These are phyloP conservation scores for Drosophila bocqueti DNA, from an alignment of 1,140 invertebrate genomes.

Conservation along the genomic window DNA sequence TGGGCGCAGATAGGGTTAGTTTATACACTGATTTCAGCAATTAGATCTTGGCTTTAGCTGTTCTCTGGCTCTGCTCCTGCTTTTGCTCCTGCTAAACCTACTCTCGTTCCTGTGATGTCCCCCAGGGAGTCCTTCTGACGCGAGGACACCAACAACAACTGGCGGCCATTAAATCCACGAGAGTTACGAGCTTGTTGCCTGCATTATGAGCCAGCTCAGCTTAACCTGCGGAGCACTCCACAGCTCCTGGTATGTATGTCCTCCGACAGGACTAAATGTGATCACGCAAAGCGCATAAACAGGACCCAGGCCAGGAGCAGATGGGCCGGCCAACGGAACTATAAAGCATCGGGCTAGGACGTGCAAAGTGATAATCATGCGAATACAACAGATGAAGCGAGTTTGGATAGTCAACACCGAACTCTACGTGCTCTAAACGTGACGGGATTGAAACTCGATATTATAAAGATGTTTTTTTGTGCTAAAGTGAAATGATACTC, in stretches of 20 bases:
- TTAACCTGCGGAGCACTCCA: slow-evolving; percentile 15
- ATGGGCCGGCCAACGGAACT: slow-evolving; percentile 57
- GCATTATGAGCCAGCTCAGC: slow-evolving; percentile 34
- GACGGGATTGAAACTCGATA: too few species aligned
- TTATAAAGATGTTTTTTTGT: too few species aligned
- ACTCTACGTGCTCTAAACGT: not conserved
- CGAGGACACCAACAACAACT: slow-evolving; percentile 11
- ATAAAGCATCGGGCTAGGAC: slow-evolving; percentile 70
- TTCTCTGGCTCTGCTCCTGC: not conserved
- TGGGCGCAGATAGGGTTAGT: slow-evolving; percentile 7
- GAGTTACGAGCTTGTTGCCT: slow-evolving; percentile 37
- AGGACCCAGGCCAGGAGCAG: slow-evolving; percentile 25
- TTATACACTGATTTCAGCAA: slow-evolving; percentile 47
- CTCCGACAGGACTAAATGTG: slow-evolving; percentile 54
- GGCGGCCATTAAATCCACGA: slow-evolving; percentile 44
- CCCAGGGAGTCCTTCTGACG: slow-evolving; percentile 7
- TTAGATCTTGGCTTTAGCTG: slow-evolving; percentile 34
- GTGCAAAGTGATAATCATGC: slow-evolving; percentile 73
- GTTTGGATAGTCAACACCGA: not conserved
- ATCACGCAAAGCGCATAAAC: slow-evolving; percentile 77
- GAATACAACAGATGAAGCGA: slow-evolving; percentile 32
- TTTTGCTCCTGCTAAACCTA: too few species aligned
- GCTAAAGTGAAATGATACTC: too few species aligned
- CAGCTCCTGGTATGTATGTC: slow-evolving; percentile 3
- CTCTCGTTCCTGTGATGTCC: not conserved